These are phyloP conservation scores for Holothuria scabra DNA, from an alignment of 53 echinoderm and acorn worm species.

Conservation along the genomic window DNA sequence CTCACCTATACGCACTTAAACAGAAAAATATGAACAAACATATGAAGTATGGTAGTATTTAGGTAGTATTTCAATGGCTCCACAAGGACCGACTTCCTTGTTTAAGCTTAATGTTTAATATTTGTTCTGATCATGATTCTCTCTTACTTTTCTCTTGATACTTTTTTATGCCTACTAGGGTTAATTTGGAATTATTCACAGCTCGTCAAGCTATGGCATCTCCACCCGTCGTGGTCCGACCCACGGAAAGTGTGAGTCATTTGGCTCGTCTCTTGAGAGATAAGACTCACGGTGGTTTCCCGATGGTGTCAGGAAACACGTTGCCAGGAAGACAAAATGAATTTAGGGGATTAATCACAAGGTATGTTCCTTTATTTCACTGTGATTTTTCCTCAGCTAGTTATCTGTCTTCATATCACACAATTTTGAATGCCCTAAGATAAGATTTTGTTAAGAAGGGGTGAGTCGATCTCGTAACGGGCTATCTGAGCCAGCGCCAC, in stretches of 20 bases:
- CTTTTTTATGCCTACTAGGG: constrained; percentile 58
- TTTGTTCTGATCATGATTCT: not conserved
- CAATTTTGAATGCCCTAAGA: no score
- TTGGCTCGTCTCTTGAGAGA: constrained; percentile 76
- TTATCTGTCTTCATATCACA: no score
- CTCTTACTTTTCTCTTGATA: not conserved
- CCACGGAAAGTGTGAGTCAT: constrained; percentile 57
- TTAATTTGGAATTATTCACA: constrained; percentile 87
- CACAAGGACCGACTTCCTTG: no score
- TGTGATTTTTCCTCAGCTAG: no score
- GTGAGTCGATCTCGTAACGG: no score
- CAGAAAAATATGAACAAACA: no score
- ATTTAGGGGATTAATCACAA: constrained; percentile 86
- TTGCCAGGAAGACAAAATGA: constrained; percentile 55
- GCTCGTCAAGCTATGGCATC: constrained; percentile 87
- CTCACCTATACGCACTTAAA: no score
- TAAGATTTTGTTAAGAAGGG: no score
- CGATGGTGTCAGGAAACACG: constrained; percentile 71
- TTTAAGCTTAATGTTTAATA: not conserved
- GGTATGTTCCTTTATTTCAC: constrained; percentile 50
- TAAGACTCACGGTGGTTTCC: constrained; percentile 89
- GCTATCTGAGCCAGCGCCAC: no score
- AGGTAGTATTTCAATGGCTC: no score
- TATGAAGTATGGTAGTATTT: no score
- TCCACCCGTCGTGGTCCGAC: constrained; percentile 73